A percentile compares a stretch with the other conserved stretches of the same genome.
Conservation (phyloP, 1,140 invertebrate species). For the Magallana gigas region DNA sequence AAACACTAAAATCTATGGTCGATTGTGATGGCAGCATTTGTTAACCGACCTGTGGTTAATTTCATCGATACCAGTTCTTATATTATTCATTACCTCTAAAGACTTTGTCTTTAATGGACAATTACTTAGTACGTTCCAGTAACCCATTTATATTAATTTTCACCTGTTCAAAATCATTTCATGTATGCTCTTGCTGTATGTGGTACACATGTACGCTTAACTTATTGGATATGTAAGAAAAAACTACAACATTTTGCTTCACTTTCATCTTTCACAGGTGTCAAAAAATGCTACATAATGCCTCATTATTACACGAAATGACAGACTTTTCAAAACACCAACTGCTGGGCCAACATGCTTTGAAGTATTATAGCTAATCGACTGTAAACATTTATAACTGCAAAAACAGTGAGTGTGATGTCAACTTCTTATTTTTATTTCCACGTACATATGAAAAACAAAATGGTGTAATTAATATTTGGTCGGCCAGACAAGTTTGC, state of each 20-base stretch:
- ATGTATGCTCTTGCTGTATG: no score
- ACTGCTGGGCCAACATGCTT: neutral
- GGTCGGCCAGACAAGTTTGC: neutral
- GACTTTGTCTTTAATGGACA: neutral
- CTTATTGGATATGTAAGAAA: no score
- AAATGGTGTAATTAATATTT: neutral
- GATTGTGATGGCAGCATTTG: neutral
- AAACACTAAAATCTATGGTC: neutral
- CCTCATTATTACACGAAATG: no score
- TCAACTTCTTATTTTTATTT: constrained; percentile 16
- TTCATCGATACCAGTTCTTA: neutral
- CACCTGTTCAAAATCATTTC: no score
- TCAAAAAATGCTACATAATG: no score
- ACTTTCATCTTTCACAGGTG: no score
- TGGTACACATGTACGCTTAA: no score
- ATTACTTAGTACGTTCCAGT: no score
- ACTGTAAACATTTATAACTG: neutral
- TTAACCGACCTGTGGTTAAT: neutral
- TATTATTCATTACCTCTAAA: constrained; percentile 14
- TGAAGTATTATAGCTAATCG: constrained; percentile 18
- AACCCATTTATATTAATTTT: no score
- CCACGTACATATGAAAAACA: neutral
- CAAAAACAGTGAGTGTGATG: neutral
- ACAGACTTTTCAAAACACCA: no score
- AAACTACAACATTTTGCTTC: no score